Conservation (phyloP, 1,140 invertebrate species). For the Zaprionus lachaisei region DNA sequence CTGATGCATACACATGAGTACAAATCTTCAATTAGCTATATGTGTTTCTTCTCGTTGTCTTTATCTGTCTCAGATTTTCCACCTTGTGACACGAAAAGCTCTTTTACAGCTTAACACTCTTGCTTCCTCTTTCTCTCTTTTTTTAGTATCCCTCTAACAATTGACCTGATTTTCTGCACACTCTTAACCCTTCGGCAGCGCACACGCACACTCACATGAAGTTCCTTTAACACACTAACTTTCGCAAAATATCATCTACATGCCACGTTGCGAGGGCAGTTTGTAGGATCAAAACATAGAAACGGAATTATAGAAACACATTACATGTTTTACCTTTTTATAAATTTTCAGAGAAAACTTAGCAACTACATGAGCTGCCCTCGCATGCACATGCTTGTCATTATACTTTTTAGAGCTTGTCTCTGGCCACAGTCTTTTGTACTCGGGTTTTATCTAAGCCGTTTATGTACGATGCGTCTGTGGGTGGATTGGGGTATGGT, state of each 20-base stretch:
- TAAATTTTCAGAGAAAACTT: neutral
- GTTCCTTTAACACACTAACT: slow-evolving; percentile 10
- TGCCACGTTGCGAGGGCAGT: slow-evolving; percentile 16
- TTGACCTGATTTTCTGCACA: slow-evolving; percentile 75
- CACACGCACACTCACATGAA: slow-evolving; percentile 18
- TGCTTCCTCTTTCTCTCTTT: slow-evolving; percentile 57
- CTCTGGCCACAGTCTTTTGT: slow-evolving; percentile 73
- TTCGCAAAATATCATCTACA: slow-evolving; percentile 12
- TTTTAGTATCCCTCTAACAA: slow-evolving; percentile 71
- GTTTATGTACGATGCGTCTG: slow-evolving; percentile 59
- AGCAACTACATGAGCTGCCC: slow-evolving; percentile 7
- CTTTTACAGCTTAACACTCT: slow-evolving; percentile 46
- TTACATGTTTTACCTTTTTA: neutral
- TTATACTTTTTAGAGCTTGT: slow-evolving; percentile 70
- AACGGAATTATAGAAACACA: neutral
- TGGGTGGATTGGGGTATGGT: slow-evolving; percentile 11
- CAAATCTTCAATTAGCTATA: slow-evolving; percentile 22
- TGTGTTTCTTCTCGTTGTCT: neutral
- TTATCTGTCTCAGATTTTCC: slow-evolving; percentile 37
- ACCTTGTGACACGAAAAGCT: slow-evolving; percentile 56
- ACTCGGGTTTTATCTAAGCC: slow-evolving; percentile 67
- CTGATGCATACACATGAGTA: slow-evolving; percentile 32
- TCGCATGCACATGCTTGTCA: slow-evolving; percentile 54
- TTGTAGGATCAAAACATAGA: neutral
- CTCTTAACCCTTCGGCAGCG: slow-evolving; percentile 75